Evolutionary conservation across 2,888 invertebrate genomes (phyloP).

Genomic region (Zhuqinia jingwanae): DNA sequence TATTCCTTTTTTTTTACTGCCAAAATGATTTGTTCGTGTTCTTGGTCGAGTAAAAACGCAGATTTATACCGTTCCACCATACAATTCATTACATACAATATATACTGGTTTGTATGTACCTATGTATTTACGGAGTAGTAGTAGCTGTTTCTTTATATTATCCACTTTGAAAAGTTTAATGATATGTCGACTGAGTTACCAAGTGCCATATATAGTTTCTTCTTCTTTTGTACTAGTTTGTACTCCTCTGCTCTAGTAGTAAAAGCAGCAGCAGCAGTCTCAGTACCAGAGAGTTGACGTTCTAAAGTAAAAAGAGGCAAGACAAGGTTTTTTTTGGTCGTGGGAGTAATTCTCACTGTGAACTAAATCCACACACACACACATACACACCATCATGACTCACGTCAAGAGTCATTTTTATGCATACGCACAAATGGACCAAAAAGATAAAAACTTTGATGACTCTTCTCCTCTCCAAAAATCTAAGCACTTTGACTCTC

Average conservation of each 20-base stretch:
- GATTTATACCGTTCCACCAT: too few relatives aligned
- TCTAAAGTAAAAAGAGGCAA: conserved; percentile 51
- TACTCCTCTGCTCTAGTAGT: neutral
- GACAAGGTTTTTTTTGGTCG: conserved; percentile 59
- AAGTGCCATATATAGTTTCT: neutral
- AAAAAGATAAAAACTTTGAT: conserved; percentile 68
- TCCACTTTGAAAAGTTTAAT: neutral
- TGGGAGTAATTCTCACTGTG: conserved; percentile 69
- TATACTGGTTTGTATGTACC: neutral
- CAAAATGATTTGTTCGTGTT: conserved; percentile 54
- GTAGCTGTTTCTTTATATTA: too few relatives aligned
- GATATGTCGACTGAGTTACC: conserved; percentile 11
- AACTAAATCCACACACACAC: neutral
- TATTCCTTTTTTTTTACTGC: conserved; percentile 47
- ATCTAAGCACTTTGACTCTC: conserved; percentile 3
- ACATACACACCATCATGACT: neutral
- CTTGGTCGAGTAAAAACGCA: too few relatives aligned
- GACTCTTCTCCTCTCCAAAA: conserved; percentile 38
- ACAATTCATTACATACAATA: too few relatives aligned
- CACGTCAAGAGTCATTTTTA: conserved; percentile 14
- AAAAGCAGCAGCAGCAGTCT: neutral
- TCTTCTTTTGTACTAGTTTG: conserved; percentile 8
- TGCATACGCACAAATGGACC: conserved; percentile 57
- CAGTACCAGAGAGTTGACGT: conserved; percentile 11
- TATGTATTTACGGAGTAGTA: too few relatives aligned